Base-by-base conservation (phyloP, 2,888 invertebrate species). In the Polyommatus iphigenia region DNA sequence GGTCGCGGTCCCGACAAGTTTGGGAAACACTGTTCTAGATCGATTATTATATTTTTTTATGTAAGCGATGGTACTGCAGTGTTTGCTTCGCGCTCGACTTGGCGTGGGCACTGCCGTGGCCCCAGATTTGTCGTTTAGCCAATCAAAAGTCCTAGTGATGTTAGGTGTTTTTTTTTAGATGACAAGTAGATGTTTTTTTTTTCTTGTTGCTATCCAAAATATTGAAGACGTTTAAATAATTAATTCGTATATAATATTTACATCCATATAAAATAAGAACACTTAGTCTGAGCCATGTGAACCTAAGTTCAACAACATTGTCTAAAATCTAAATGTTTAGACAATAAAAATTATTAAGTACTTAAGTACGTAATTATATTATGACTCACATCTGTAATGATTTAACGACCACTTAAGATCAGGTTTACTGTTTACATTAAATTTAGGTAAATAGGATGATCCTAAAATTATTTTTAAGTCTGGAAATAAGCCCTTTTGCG, bases 251-350 rank as follows among this genome's bases (percentile, higher is more conserved):
- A 18, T 4, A 18, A 18, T 54, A 54, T 54, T 18, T 54, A 18
- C 54, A 13, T 62, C 10, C 13, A 62, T 3, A 13, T 62, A 62
- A 62, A 24, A 24, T 62, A 62, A 13, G 2, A 36, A 41, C n/a
- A 41, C n/a, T 29, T 8, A n/a, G 71, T 41, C n/a, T 3, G 13
- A 73, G 6, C 15, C 75, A 54, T 75, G 75, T 54, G 75, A 54
- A 75, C 24, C 29, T 29, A 1, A 29, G 75, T 75, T 75, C 75
- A 54, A 75, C 46, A 75, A 50, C 73, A 75, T 75, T 75, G 75
- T 75, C 15, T 20, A 6, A 41, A 20, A n/a, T 4, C 13, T 41
- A 24, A 1, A 46, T 29, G 18, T 72, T 32, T 67, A 67, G 15
- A 67, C 18, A 67, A 67, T 67, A 67, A 29, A 67, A 67, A 29